Conservation (phyloP, 2,888 invertebrate species). For the Panopea generosa region DNA sequence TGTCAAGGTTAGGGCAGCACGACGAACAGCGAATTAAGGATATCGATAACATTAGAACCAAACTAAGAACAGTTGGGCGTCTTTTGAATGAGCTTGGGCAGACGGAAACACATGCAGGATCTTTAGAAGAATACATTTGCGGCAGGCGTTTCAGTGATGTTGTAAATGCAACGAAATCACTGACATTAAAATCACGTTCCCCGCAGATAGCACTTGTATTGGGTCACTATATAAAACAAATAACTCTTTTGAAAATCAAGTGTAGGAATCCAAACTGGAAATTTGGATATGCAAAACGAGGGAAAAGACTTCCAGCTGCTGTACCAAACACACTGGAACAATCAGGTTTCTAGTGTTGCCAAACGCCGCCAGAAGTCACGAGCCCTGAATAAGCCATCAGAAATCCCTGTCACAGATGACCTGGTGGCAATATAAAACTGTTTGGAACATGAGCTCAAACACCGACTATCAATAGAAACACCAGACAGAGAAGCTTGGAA, state of each 20-base stretch:
- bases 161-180: slow-evolving; percentile 7
- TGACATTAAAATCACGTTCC: slow-evolving; percentile 3
- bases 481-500: slow-evolving; percentile 5
- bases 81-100: slow-evolving; percentile 28
- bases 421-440: background rate
- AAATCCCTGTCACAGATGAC: background rate
- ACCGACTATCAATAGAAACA: background rate
- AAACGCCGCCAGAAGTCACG: slow-evolving; percentile 19
- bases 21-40: slow-evolving; percentile 45
- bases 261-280: background rate
- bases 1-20: slow-evolving; percentile 15
- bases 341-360: slow-evolving; percentile 28
- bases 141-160: background rate
- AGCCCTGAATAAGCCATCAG: slow-evolving; percentile 4
- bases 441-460: background rate
- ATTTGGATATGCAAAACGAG: background rate
- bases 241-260: slow-evolving; percentile 22
- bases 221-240: slow-evolving; percentile 34
- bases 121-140: background rate
- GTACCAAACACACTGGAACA: slow-evolving; percentile 31
- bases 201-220: slow-evolving; percentile 26
- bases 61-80: slow-evolving; percentile 26
- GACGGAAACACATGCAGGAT: background rate
- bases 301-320: slow-evolving; percentile 7
- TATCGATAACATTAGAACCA: slow-evolving; percentile 30